Conservation (phyloP, 1,140 invertebrate genomes). For the Brachionus calyciflorus region DNA sequence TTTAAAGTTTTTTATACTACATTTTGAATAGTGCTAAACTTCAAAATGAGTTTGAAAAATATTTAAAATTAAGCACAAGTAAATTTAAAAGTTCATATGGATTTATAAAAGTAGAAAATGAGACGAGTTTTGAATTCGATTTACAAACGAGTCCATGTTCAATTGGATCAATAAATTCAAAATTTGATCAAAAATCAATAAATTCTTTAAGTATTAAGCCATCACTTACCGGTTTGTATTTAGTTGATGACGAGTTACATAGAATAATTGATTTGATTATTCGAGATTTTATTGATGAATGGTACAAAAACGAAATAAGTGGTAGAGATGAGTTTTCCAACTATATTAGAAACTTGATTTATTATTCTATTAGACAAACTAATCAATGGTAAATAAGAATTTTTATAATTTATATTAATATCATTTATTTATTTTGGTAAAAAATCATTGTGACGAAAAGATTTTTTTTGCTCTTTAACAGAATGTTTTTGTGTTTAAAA, state of each 20-base stretch:
- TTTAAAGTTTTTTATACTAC: background rate
- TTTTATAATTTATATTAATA: no score
- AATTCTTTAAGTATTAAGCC: slow-evolving; percentile 9
- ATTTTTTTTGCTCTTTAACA: no score
- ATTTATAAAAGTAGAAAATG: background rate
- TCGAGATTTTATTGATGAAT: slow-evolving; percentile 35
- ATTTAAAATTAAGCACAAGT: background rate
- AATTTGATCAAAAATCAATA: slow-evolving; percentile 20
- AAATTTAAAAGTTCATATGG: background rate
- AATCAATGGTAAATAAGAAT: background rate
- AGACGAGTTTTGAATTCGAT: background rate
- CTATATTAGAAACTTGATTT: background rate
- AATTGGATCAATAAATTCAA: background rate
- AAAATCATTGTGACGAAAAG: no score
- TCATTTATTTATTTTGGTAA: no score
- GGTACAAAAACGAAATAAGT: slow-evolving; percentile 37
- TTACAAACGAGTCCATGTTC: background rate
- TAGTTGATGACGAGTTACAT: slow-evolving; percentile 32
- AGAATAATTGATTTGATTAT: slow-evolving; percentile 42
- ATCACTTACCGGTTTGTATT: slow-evolving; percentile 7
- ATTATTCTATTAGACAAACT: background rate
- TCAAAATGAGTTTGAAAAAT: background rate
- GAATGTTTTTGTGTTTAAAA: no score
- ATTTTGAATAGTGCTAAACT: background rate
- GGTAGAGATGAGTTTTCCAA: slow-evolving; percentile 5